phyloP scores from a whole-genome alignment of 1,140 invertebrate genomes.

The Camponotus vicinus region DNA sequence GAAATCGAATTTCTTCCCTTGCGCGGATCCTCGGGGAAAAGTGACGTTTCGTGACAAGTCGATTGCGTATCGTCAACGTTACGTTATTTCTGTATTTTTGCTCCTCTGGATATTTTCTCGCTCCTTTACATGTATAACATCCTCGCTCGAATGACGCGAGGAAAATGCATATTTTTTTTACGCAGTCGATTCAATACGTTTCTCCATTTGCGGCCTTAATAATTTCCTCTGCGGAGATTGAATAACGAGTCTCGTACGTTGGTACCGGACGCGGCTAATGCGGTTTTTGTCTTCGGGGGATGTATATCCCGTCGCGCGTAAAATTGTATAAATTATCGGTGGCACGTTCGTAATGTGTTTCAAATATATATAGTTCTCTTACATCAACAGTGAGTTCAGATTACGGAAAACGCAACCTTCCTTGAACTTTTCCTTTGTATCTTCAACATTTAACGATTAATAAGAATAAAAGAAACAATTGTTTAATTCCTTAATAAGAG shows the following conservation, averaged over 20 bases:
- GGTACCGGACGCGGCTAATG: neutral
- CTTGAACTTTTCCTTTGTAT: slow-evolving; percentile 36
- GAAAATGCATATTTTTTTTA: neutral
- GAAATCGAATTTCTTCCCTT: neutral
- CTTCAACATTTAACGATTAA: neutral
- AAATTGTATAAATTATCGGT: slow-evolving; percentile 38
- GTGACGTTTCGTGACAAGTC: slow-evolving; percentile 9
- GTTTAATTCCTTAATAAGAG: neutral
- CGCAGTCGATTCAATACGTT: neutral
- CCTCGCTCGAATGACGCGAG: neutral
- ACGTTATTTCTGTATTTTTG: slow-evolving; percentile 4
- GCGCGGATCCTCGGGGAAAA: slow-evolving; percentile 17
- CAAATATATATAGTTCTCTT: slow-evolving; percentile 18
- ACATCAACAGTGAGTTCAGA: neutral
- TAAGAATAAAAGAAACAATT: neutral
- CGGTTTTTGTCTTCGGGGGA: neutral
- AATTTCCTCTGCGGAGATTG: neutral
- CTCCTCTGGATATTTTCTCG: neutral
- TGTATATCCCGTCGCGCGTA: neutral
- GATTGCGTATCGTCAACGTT: neutral
- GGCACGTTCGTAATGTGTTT: neutral
- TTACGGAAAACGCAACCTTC: neutral
- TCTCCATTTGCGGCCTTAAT: neutral
- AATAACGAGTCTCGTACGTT: slow-evolving; percentile 1
- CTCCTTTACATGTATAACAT: neutral